phyloP scores from a whole-genome alignment of 1,140 invertebrate genomes.

The Brachionus sp. region DNA sequence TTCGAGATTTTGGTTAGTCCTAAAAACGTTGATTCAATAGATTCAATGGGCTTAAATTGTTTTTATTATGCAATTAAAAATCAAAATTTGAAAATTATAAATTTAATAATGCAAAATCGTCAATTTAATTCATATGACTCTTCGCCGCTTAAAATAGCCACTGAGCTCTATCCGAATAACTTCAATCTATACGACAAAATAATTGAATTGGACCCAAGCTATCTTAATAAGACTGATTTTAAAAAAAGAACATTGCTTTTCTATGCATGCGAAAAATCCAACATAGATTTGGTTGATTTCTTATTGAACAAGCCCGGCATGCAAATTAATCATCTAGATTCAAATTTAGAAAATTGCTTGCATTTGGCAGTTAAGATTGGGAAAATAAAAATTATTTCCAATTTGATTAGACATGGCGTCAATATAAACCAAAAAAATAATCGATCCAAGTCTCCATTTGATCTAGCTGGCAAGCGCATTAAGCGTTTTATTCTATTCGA shows the following conservation, averaged over 20 bases:
- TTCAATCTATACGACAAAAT: not conserved
- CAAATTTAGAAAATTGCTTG: not conserved
- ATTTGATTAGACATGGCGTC: not conserved
- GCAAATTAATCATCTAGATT: not conserved
- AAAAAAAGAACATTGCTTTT: not conserved
- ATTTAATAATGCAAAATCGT: not conserved
- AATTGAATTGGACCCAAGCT: not conserved
- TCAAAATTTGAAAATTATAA: not conserved
- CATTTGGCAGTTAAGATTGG: not conserved
- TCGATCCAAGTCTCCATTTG: not conserved
- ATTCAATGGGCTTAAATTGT: not conserved
- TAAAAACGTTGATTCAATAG: not conserved
- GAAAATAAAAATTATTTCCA: not conserved
- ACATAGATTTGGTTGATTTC: not conserved
- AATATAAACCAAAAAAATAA: not conserved
- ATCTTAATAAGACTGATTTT: not conserved
- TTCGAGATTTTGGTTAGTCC: not conserved
- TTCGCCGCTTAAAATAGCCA: not conserved
- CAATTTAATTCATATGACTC: not conserved
- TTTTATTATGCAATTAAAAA: conserved; percentile 1
- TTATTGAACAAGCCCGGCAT: not conserved
- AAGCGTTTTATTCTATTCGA: not conserved
- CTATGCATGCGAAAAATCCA: not conserved
- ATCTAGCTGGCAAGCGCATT: not conserved
- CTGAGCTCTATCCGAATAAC: not conserved